A percentile compares a stretch with the other conserved stretches of the same genome.
Conservation (phyloP, 2,797 vertebrate species). For the Acipenser transmontanus region DNA sequence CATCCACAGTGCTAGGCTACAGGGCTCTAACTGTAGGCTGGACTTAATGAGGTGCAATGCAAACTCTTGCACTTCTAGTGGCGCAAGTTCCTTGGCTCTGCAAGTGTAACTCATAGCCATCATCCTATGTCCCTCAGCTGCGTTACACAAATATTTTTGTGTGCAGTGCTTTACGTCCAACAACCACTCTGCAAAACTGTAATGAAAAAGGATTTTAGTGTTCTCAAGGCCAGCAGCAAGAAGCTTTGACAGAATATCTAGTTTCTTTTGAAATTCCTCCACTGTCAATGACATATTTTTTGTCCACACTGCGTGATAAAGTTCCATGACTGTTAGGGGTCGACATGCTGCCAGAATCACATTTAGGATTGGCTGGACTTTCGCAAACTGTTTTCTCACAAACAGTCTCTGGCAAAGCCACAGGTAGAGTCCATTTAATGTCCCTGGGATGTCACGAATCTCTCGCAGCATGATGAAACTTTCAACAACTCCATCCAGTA, state of each 20-base stretch:
- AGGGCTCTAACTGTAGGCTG: constrained; percentile 84
- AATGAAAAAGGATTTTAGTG: constrained; percentile 93
- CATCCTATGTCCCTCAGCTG: constrained; percentile 93
- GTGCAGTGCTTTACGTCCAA: constrained; percentile 98
- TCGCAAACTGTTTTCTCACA: constrained; percentile 95
- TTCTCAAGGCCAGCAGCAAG: constrained; percentile 80
- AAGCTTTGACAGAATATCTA: constrained; percentile 93
- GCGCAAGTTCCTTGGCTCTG: constrained; percentile 82
- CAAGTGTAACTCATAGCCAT: constrained; percentile 96
- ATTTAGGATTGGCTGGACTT: constrained; percentile 93
- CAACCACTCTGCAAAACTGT: constrained; percentile 97
- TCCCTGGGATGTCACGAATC: constrained; percentile 96
- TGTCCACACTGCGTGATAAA: constrained; percentile 95
- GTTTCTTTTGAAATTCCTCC: constrained; percentile 96
- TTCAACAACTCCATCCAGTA: constrained; percentile 94
- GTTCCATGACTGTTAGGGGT: constrained; percentile 80
- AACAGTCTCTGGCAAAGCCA: constrained; percentile 98
- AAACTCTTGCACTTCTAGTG: constrained; percentile 89
- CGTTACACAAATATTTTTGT: constrained; percentile 94
- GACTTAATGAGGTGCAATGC: constrained; percentile 90
- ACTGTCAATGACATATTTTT: constrained; percentile 85
- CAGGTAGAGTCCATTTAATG: constrained; percentile 92
- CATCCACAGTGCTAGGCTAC: constrained; percentile 94
- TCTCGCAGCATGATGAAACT: constrained; percentile 95
- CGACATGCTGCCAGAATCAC: constrained; percentile 91